Base-by-base conservation (phyloP, 2,888 invertebrate genomes). In the Argyra leucocephala region DNA sequence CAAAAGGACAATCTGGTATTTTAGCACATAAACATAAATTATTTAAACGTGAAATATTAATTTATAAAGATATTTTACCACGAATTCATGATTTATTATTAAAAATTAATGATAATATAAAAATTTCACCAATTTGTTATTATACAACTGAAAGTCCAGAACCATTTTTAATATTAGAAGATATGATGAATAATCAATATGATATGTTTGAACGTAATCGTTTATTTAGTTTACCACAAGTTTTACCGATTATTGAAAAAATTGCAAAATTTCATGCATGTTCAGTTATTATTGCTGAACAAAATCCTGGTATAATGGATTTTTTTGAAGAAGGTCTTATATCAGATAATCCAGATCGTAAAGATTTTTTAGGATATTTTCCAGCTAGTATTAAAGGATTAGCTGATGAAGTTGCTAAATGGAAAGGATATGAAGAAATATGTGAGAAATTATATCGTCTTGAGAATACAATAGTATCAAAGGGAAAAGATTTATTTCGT, bases 231-330 rank as follows among this genome's bases (percentile, higher is more conserved):
- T 73, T 82, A 66, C 78, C 81, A 24, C 84, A 85, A 70, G 78
- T 81, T 64, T 70, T 82, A 64, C 74, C 81, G 62, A 82, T 83
- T 2, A 71, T 85, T 4, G 79, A 80, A 66, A 83, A 82, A 72
- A 70, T 86, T 66, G 85, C 83, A 1, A 81, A 79, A 70, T 76
- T 84, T 66, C 86, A 86, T 70, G 85, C 85, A 2, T 80, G 82
- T 59, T 83, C 85, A 0, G 78, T 75, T 3, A 71, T 78, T 3
- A 70, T 79, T 15, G 73, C 75, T 31, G 68, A 73, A 37, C 67
- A 75, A 21, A 74, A 72, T 69, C 73, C 76, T 0, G 71, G 74
- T 57, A 71, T 75, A 1, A 72, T 79, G 71, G 74, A 78, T 63
- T 75, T 74, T 64, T 79, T 78, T 63, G 63, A 71, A 22, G 78